phyloP scores from a whole-genome alignment of 1,140 invertebrate species.

The Lepeophtheirus salmonis region DNA sequence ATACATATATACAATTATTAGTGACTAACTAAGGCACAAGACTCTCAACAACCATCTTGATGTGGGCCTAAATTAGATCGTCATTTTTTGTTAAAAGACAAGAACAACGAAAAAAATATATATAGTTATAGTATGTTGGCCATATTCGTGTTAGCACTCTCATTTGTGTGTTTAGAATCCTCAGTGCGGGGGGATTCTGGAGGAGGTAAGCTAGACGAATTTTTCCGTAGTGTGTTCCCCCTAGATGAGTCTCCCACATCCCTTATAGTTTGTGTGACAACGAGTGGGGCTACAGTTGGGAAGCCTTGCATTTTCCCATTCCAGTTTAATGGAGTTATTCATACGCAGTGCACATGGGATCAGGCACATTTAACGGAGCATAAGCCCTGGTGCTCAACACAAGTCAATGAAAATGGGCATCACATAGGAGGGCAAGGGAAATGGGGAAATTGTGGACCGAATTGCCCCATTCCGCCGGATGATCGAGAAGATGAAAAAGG shows the following conservation, averaged over 20 bases:
- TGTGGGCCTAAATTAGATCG: too few relatives aligned
- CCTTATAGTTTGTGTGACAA: slow-evolving; percentile 4
- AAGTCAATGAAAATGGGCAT: slow-evolving; percentile 13
- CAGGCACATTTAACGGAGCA: slow-evolving; percentile 15
- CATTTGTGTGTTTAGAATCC: too few relatives aligned
- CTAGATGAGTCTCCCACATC: not conserved
- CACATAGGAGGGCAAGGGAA: slow-evolving; percentile 15
- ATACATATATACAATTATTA: too few relatives aligned
- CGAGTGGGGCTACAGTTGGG: slow-evolving; percentile 1
- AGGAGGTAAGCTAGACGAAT: not conserved
- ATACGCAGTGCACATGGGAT: slow-evolving; percentile 15
- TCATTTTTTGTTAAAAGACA: too few relatives aligned
- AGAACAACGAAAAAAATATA: too few relatives aligned
- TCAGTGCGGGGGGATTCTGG: not conserved
- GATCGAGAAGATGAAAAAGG: not conserved
- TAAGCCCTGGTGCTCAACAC: slow-evolving; percentile 18
- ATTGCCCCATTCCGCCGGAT: slow-evolving; percentile 16
- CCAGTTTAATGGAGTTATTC: slow-evolving; percentile 12
- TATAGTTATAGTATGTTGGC: too few relatives aligned
- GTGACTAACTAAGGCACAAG: too few relatives aligned
- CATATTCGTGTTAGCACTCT: too few relatives aligned
- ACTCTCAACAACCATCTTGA: too few relatives aligned
- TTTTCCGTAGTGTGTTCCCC: not conserved
- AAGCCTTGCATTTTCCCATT: slow-evolving; percentile 18
- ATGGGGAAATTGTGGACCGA: slow-evolving; percentile 16